phyloP scores from a whole-genome alignment of 2,797 vertebrate genomes.

The Anomalospiza imberbis region DNA sequence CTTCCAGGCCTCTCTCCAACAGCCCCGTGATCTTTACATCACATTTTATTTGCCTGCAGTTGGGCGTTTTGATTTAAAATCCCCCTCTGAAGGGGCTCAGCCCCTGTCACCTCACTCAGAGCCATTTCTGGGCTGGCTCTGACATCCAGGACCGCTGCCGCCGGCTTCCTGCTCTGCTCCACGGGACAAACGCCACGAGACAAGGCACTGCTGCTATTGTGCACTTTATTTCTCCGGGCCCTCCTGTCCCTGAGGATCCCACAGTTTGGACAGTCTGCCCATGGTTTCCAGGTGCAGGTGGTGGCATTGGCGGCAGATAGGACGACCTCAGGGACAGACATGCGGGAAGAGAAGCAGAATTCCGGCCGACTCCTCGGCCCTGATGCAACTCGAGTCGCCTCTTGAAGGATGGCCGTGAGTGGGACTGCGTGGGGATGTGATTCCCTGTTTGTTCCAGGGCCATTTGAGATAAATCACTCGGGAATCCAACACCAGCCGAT shows the following conservation, averaged over 20 bases:
- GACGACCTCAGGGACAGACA: not conserved
- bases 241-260: not conserved
- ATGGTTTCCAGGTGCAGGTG: not conserved
- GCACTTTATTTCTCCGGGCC: slow-evolving; percentile 26
- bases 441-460: not conserved
- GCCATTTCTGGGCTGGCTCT: not conserved
- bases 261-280: not conserved
- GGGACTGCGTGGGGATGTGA: rapidly evolving
- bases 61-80: not conserved
- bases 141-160: rapidly evolving
- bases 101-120: rapidly evolving
- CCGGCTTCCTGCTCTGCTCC: rapidly evolving
- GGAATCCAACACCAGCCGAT: rapidly evolving
- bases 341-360: not conserved
- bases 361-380: not conserved
- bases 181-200: not conserved
- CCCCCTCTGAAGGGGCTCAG: rapidly evolving
- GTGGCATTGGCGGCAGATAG: not conserved
- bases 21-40: rapidly evolving
- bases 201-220: slow-evolving; percentile 16
- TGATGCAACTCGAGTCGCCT: rapidly evolving
- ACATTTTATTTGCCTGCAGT: rapidly evolving
- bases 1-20: not conserved
- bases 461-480: rapidly evolving
- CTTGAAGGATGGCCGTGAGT: not conserved